phyloP scores from a whole-genome alignment of 2,113 vertebrate genomes.

The Oplegnathus fasciatus region DNA sequence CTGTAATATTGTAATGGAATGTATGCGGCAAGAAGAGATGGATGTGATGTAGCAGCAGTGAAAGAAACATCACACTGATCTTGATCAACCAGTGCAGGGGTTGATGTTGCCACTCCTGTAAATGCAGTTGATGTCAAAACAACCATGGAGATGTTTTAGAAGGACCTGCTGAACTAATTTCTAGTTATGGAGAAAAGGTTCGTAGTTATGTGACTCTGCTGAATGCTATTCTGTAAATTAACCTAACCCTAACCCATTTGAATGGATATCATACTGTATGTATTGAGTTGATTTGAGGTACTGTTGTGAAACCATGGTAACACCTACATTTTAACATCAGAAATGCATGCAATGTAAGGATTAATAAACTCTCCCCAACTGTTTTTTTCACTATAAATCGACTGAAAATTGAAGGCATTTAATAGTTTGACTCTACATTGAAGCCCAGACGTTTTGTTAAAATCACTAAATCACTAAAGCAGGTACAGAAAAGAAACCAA shows the following conservation, averaged over 20 bases:
- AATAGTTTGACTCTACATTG: not conserved
- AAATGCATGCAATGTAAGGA: not conserved
- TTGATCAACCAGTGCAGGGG: slow-evolving; percentile 47
- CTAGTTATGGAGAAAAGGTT: not conserved
- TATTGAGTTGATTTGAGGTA: too few relatives aligned
- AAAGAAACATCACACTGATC: slow-evolving; percentile 50
- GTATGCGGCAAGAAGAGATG: slow-evolving; percentile 56
- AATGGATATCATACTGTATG: not conserved
- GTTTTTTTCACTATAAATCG: not conserved
- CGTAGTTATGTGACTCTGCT: not conserved
- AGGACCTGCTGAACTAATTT: not conserved
- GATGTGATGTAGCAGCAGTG: slow-evolving; percentile 39
- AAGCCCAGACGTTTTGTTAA: not conserved
- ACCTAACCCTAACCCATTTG: too few relatives aligned
- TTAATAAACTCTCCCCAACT: not conserved
- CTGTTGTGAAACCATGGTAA: not conserved
- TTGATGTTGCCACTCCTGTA: not conserved
- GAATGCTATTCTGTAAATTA: not conserved
- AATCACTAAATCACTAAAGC: not conserved
- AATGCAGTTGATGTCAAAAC: slow-evolving; percentile 13
- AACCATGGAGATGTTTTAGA: not conserved
- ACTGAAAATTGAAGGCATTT: not conserved
- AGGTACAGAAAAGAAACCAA: not conserved
- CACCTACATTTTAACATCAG: not conserved
- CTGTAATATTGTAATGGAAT: slow-evolving; percentile 70